Conservation (phyloP, 2,113 vertebrate species). For the Benitochromis conjunctus region DNA sequence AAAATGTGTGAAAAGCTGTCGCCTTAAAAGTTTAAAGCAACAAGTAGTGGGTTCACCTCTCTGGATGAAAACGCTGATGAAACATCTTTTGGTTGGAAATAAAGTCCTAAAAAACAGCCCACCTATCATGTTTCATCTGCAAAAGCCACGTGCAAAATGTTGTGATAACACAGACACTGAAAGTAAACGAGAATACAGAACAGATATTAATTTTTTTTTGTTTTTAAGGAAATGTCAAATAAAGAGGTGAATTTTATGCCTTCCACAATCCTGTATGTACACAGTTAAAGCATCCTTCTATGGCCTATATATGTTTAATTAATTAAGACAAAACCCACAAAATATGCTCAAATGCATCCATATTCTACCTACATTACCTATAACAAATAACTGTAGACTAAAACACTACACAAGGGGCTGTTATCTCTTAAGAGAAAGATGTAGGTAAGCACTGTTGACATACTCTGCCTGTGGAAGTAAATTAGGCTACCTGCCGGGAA, state of each 20-base stretch:
- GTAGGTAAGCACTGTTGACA: slow-evolving; percentile 47
- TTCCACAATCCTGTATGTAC: not conserved
- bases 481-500: slow-evolving; percentile 5
- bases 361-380: not conserved
- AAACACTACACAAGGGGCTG: slow-evolving; percentile 15
- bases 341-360: not conserved
- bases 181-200: not conserved
- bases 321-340: not conserved
- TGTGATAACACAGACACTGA: not conserved
- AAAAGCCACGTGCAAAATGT: not conserved
- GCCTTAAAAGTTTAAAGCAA: slow-evolving; percentile 22
- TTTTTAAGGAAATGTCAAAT: not conserved
- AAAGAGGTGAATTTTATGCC: not conserved
- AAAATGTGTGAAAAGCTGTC: not conserved
- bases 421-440: not conserved
- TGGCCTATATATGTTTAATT: not conserved
- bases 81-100: not conserved
- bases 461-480: slow-evolving; percentile 43
- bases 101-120: not conserved
- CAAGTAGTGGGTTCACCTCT: not conserved
- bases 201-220: too few species aligned
- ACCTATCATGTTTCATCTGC: not conserved
- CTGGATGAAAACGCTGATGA: not conserved
- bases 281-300: not conserved
- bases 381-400: not conserved